Conservation (phyloP, 2,888 invertebrate species). For the Drosophila incognita region DNA sequence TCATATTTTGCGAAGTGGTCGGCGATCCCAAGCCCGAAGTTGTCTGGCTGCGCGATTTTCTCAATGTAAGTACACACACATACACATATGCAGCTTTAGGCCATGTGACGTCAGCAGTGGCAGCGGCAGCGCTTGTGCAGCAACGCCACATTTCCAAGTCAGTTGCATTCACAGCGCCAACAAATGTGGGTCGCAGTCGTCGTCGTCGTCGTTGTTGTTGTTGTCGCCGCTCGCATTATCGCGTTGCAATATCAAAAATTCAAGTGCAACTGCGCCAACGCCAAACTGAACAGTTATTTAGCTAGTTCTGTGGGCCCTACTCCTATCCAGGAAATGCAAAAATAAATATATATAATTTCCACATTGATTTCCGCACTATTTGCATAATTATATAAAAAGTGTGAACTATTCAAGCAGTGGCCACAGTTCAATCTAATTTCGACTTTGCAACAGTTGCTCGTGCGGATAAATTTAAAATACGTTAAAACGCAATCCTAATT, state of each 20-base stretch:
- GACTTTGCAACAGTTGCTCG: constrained; percentile 66
- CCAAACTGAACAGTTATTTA: constrained; percentile 28
- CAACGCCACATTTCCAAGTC: constrained; percentile 30
- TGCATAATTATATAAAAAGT: constrained; percentile 47
- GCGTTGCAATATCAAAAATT: constrained; percentile 42
- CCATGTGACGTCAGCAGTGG: constrained; percentile 56
- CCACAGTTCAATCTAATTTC: constrained; percentile 18
- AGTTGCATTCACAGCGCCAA: constrained; percentile 68
- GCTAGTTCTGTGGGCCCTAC: constrained; percentile 56
- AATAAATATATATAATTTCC: constrained; percentile 24
- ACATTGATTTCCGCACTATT: constrained; percentile 48
- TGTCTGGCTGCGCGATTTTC: constrained; percentile 93
- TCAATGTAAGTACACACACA: constrained; percentile 89
- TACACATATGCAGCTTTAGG: not conserved
- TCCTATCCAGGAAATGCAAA: constrained; percentile 53
- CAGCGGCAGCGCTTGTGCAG: constrained; percentile 46
- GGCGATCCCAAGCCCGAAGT: constrained; percentile 96
- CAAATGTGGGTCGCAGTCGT: constrained; percentile 75
- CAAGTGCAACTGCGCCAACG: constrained; percentile 65
- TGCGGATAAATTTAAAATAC: constrained; percentile 58
- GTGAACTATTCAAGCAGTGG: constrained; percentile 26
- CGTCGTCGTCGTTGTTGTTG: constrained; percentile 15
- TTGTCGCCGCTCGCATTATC: constrained; percentile 20
- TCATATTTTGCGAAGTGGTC: constrained; percentile 94
- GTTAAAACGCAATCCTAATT: constrained; percentile 26